Evolutionary conservation across 1,140 invertebrate species (phyloP), one percentile per base, ranked within the genome.

Genomic region (Drosophila ambigua): DNA sequence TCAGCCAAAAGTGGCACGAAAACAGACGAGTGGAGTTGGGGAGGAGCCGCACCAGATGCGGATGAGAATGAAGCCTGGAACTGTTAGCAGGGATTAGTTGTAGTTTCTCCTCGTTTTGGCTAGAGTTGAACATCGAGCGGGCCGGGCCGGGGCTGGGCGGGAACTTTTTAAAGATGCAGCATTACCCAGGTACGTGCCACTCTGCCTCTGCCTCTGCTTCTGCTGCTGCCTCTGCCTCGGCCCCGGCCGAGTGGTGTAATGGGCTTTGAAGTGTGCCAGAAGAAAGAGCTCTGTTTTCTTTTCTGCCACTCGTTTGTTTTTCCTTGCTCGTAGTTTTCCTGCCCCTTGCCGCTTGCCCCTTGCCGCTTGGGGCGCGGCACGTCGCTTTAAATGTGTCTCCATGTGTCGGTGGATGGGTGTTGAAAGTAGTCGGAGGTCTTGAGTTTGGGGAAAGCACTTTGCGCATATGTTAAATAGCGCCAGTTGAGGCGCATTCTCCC

Each of bases 151-250:
- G 26, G 54, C 35, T 35, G 49, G 57, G 49, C 66, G 72, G 71
- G 20, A 0, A 24, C 78, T 73, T 67, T 88, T 87, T 87, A 88
- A 88, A 88, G 83, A 77, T 87, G 83, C 83, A 88, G 84, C 84
- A 83, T 83, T 88, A 87, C 74, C 66, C 76, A 59, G 59, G 76
- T 79, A 88, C 84, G 83, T 87, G 83, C 76, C 75, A 69, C 72
- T 48, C 53, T 44, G 66, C 35, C n/a, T 28, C 20, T 43, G 44
- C 61, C 72, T 48, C 53, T 44, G 66, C 35, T 9, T 28, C 20
- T 43, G 44, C 61, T 66, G 31, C 53, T 44, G 66, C 35, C 20
- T 28, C 20, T 43, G 44, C 71, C 43, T 20, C 28, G n/a, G n/a
- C 39, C 23, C 39, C 48, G 13, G 23, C 49, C 35, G 11, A 26